Evolutionary conservation across 1,140 invertebrate genomes (phyloP), one percentile per base, ranked within the genome.

Genomic region (Colletes latitarsis): DNA sequence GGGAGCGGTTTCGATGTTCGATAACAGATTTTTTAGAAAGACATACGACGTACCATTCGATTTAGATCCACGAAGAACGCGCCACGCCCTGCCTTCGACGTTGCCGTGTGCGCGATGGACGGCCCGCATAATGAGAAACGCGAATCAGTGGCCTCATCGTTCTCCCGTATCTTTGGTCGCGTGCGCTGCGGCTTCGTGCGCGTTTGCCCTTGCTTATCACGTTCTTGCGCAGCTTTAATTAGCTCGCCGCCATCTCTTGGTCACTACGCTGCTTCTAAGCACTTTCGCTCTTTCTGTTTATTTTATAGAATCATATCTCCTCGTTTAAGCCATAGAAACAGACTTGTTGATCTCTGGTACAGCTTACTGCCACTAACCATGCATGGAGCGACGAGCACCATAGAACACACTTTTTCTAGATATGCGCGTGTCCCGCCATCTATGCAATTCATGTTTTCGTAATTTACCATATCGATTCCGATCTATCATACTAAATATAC

Each of bases 21-120:
- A 70, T 70, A 66, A 14, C 9, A 21, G 30, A 66, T 60, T 70
- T n/a, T 76, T 77, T 69, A 4, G 3, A 43, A 52, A 17, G 43
- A 41, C 43, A 46, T 14, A 67, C 46, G 43, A 43, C n/a, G 67
- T 77, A 43, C 15, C 49, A 43, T 73, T 70, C 67, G 46, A 70
- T 64, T 67, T 80, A 57, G 63, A 72, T 80, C 64, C 53, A 73
- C 19, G 55, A 73, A 21, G 77, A 69, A 63, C 86, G 89, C 88
- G 90, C 89, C 90, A 91, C 90, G 89, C 90, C 90, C 90, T 91
- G 88, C 82, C 88, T 82, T 88, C 89, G 84, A 90, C 82, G 88
- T 89, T 88, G 88, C 90, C 89, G 87, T 90, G 84, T 89, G 84
- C 88, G 82, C 88, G 86, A 91, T 89, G 85, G 90, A 91, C 88